Conservation (phyloP, 1,140 invertebrate genomes). For the Saccostrea glomerata region DNA sequence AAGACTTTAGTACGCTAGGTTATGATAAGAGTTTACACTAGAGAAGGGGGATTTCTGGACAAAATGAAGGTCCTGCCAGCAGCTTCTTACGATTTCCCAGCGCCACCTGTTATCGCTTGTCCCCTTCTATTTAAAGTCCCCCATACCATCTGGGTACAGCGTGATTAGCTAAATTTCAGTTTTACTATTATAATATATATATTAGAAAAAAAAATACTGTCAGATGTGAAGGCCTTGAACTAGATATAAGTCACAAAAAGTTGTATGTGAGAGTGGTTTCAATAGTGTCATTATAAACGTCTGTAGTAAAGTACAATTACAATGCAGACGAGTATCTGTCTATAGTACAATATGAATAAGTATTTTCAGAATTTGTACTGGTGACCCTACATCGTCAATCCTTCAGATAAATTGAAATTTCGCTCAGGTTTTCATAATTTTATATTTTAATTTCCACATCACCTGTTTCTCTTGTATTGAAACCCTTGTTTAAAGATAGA, state of each 20-base stretch:
- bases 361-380: too few relatives aligned
- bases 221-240: not conserved
- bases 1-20: not conserved
- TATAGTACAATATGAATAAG: too few relatives aligned
- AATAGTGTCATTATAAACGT: not conserved
- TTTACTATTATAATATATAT: not conserved
- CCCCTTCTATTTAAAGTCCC: not conserved
- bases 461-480: too few relatives aligned
- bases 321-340: too few relatives aligned
- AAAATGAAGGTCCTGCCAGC: not conserved
- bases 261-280: not conserved
- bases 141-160: not conserved
- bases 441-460: too few relatives aligned
- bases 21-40: constrained; percentile 1
- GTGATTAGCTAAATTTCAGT: not conserved
- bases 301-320: too few relatives aligned
- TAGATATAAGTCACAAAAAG: not conserved
- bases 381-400: too few relatives aligned
- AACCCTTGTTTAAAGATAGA: too few relatives aligned
- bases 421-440: too few relatives aligned
- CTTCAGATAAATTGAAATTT: too few relatives aligned
- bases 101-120: not conserved
- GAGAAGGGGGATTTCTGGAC: not conserved
- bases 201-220: not conserved
- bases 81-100: not conserved